Evolutionary conservation across 2,888 invertebrate species (phyloP), one percentile per base, ranked within the genome.

Genomic region (Orchesellides sinensis): DNA sequence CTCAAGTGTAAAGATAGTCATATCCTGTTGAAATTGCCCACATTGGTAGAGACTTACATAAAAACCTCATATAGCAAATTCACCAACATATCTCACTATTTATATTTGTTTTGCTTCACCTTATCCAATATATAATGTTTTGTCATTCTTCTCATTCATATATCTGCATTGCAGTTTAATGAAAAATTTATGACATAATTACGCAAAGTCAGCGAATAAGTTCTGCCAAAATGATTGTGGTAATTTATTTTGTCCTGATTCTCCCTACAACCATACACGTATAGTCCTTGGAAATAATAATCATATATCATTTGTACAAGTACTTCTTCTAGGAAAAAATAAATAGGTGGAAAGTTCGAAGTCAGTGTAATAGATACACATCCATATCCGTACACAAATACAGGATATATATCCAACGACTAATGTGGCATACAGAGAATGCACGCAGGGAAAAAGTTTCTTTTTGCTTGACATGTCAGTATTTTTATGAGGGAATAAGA

Each of bases 121-220:
- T 23, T 19, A n/a, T 54, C 25, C 54, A 17, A 54, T 54, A 17
- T 10, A 21, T 49, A 49, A 49, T 49, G n/a, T 49, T 49, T n/a
- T n/a, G n/a, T n/a, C n/a, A n/a, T n/a, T n/a, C n/a, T 49, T 17
- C 23, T 59, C 40, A 10, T 65, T 32, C 66, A 63, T 65, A 65
- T 54, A 82, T 77, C 77, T 81, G 78, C 81, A 81, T 79, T 84
- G 81, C 81, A 84, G 81, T 84, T 84, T 86, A 86, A 86, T 86
- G 84, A 84, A 86, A 84, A 86, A 86, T 86, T 84, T 83, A 84
- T 83, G 84, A 83, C 73, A 85, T 86, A 85, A 87, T 87, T 87
- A 86, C 84, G 84, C 85, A 85, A 85, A 87, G 84, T 85, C 85
- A 85, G 85, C 84, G 54, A n/a, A 84, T 85, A 65, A 83, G 35